A percentile compares a stretch with the other conserved stretches of the same genome.
These are phyloP conservation scores for Athrips mouffetella DNA, from an alignment of 2,888 invertebrate species.

Conservation along the genomic window DNA sequence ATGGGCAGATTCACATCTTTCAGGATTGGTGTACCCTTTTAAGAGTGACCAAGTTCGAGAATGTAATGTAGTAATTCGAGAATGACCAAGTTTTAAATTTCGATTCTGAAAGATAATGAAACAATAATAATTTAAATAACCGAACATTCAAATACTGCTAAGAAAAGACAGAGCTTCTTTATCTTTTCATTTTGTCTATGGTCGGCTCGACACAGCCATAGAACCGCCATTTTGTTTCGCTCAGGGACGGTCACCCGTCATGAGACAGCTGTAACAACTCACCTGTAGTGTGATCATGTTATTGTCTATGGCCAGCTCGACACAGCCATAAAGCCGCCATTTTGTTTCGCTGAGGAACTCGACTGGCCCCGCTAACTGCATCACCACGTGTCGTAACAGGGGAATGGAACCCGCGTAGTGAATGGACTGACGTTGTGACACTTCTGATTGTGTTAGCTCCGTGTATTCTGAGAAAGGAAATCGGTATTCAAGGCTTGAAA, in stretches of 20 bases:
- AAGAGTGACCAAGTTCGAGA: too few relatives aligned
- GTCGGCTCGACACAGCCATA: slow-evolving; percentile 91
- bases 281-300: slow-evolving; percentile 92
- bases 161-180: background rate
- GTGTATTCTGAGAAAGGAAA: slow-evolving; percentile 91
- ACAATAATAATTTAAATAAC: too few relatives aligned
- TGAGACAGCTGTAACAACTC: too few relatives aligned
- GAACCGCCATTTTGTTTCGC: slow-evolving; percentile 85
- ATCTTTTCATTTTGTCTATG: slow-evolving; percentile 79
- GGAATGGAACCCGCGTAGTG: slow-evolving; percentile 88
- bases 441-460: slow-evolving; percentile 94
- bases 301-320: slow-evolving; percentile 89
- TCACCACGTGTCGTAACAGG: slow-evolving; percentile 85
- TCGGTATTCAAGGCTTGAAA: too few relatives aligned
- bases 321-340: slow-evolving; percentile 88
- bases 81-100: too few relatives aligned
- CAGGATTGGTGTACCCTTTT: too few relatives aligned
- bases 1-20: too few relatives aligned
- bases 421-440: slow-evolving; percentile 94
- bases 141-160: too few relatives aligned
- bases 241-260: slow-evolving; percentile 52
- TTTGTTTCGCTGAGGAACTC: slow-evolving; percentile 83
- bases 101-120: too few relatives aligned
- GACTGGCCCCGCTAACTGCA: slow-evolving; percentile 86
- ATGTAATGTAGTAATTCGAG: too few relatives aligned